Evolutionary conservation across 1,140 invertebrate species (phyloP).

Genomic region (Megalonaias nervosa): DNA sequence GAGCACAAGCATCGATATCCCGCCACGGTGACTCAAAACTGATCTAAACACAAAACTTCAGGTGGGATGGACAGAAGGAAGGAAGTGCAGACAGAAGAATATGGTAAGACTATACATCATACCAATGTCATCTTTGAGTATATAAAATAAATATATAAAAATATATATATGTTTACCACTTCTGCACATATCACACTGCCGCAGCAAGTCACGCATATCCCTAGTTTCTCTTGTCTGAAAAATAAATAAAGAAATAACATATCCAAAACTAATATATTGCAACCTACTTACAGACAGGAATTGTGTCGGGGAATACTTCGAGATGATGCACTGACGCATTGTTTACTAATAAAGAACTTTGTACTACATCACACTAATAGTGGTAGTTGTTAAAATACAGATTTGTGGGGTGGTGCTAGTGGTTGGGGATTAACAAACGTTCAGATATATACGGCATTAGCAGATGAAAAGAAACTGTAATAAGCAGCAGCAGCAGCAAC

Average conservation of each 20-base stretch:
- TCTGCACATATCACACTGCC: slow-evolving; percentile 34
- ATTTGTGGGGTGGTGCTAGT: no score
- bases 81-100: neutral
- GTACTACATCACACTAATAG: no score
- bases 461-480: no score
- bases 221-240: slow-evolving; percentile 26
- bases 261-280: neutral
- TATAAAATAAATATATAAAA: neutral
- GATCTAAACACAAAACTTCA: neutral
- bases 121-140: neutral
- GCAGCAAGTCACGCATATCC: slow-evolving; percentile 23
- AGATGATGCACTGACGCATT: no score
- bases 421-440: no score
- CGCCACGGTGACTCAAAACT: neutral
- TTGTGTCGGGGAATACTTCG: no score
- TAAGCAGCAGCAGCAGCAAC: no score
- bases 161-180: slow-evolving; percentile 1
- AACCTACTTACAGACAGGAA: neutral
- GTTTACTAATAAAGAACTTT: no score
- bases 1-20: no score
- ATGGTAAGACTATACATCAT: neutral
- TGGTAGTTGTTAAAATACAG: no score
- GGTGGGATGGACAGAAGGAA: neutral
- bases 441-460: no score
- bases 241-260: neutral